Evolutionary conservation across 2,113 vertebrate species (phyloP), one percentile per base, ranked within the genome.

Genomic region (Sardina pilchardus): DNA sequence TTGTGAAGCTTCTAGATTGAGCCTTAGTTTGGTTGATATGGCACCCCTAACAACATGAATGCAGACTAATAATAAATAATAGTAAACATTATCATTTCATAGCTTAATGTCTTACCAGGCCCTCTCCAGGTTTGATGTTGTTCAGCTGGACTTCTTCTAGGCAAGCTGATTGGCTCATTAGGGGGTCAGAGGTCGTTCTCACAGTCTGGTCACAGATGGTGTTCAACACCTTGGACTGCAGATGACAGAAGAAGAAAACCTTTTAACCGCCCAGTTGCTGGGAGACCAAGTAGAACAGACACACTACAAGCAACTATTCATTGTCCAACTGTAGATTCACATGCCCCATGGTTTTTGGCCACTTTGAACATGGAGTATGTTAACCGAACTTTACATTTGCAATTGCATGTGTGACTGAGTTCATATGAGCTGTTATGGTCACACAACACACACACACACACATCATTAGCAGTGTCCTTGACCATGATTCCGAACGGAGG

Each of bases 111-210:
- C 97, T 96, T 94, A 99, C 98, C 96, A 99, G 92, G 90, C 98
- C 98, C 86, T 99, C 97, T 0, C 95, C 97, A 0, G 97, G 96
- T 87, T 94, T 96, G 85, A 99, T 90, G 83, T 97, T 94, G 3
- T 93, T 95, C 91, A 99, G 93, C 84, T 95, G 95, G 48, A 99
- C 97, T 81, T 99, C 97, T 87, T 98, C 97, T 91, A 99, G 92
- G 87, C 96, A 96, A 0, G 97, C 92, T 84, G 93, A 92, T 85
- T 97, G 97, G 83, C 92, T 96, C 94, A 96, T 95, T 0, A 96
- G 85, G 0, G 96, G 96, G 88, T 98, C 97, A 0, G 96, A 94
- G 42, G 97, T 93, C 16, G 90, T 94, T 47, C 94, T 95, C 82
- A 95, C 94, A 0, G 96, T 97, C 90, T 97, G 96, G 88, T 99